Evolutionary conservation across 2,888 invertebrate genomes (phyloP).

Genomic region (Capitulum mitella): DNA sequence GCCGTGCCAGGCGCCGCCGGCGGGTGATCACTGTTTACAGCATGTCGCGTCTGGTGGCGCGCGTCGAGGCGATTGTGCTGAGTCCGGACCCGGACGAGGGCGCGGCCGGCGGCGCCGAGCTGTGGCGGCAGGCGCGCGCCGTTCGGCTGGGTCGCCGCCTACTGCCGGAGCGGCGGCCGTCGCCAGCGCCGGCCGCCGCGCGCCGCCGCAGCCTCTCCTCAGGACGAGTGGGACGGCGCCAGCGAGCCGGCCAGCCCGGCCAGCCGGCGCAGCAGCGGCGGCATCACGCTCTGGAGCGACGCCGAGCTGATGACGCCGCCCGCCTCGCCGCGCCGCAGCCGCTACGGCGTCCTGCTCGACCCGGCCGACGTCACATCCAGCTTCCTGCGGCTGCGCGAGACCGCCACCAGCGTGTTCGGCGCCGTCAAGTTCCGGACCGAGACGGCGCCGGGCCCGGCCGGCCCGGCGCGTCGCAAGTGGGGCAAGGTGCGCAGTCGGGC

Average conservation of each 20-base stretch:
- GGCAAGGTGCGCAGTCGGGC: conserved; percentile 36
- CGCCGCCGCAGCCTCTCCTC: background rate
- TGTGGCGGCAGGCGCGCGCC: conserved; percentile 12
- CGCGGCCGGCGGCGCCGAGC: conserved; percentile 5
- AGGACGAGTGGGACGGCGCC: background rate
- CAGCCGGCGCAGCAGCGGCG: background rate
- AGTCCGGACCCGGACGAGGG: conserved; percentile 4
- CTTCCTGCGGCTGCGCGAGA: background rate
- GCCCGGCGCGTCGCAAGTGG: conserved; percentile 36
- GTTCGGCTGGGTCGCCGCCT: conserved; percentile 9
- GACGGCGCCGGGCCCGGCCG: background rate
- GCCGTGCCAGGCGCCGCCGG: background rate
- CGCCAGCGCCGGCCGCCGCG: background rate
- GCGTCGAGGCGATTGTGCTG: conserved; percentile 21
- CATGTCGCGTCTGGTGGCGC: conserved; percentile 22
- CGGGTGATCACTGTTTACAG: background rate
- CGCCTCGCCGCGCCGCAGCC: background rate
- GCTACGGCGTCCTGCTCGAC: background rate
- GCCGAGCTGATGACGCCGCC: conserved; percentile 17
- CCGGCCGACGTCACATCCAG: background rate
- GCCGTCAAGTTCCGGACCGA: background rate
- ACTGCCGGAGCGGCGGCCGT: background rate
- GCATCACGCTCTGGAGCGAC: conserved; percentile 19
- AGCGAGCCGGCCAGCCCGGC: background rate
- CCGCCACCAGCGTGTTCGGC: conserved; percentile 14